Evolutionary conservation across 2,888 invertebrate species (phyloP), one percentile per base, ranked within the genome.

Genomic region (Melolontha melolontha): DNA sequence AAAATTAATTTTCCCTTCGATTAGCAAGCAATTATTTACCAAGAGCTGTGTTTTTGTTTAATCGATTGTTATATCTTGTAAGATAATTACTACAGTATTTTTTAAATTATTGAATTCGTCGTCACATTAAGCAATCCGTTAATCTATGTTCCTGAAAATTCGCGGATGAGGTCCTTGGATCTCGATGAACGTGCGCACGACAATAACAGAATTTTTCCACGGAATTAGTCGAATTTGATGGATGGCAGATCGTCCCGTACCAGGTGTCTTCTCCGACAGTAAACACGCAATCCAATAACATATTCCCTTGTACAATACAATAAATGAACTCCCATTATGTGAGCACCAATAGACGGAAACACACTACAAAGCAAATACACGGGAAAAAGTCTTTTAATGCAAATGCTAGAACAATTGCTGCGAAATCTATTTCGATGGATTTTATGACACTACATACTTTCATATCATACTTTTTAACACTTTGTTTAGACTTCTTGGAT

Each of bases 281-380:
- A 71, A 71, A 71, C 74, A 74, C 74, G 74, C 74, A 54, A 74
- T 69, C 71, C 68, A 66, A 17, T 44, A 29, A 14, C 44, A 68
- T 64, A 71, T 51, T 47, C 66, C 12, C 39, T 22, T 41, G 52
- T 12, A 64, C 27, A 49, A 66, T 64, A 64, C 51, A 62, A 50
- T 62, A 69, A 57, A 22, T 11, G 51, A 34, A 52, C 34, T 27
- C n/a, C 17, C 51, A 52, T 34, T 52, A 12, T 52, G 42, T 52
- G 63, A 27, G 17, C 42, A 49, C 55, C 50, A 68, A 68, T 64
- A 63, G 47, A 66, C 47, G 54, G 40, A 12, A 39, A 1, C 40
- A 40, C 54, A 40, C 10, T 14, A 40, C 54, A 51, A 54, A 54
- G 40, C 54, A 40, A 8, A 54, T 17, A 40, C 40, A 54, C 16